Evolutionary conservation across 1,140 invertebrate genomes (phyloP).

Genomic region (Lepidurus couesii): DNA sequence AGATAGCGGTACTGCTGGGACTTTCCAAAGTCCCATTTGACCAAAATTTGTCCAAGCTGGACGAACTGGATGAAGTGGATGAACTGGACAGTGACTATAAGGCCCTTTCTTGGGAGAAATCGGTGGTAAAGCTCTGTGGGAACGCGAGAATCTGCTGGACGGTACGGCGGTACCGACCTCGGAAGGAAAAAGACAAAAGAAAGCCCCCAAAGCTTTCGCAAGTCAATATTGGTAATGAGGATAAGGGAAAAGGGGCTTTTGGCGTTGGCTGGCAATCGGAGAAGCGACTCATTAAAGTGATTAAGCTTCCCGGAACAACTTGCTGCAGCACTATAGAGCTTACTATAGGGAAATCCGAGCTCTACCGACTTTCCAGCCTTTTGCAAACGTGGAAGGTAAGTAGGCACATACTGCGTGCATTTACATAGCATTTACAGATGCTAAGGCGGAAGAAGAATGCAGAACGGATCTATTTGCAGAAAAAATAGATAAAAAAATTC

Average conservation of each 20-base stretch:
- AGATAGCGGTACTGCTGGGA: not conserved
- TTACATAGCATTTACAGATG: too few relatives aligned
- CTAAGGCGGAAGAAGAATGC: too few relatives aligned
- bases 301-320: not conserved
- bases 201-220: not conserved
- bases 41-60: too few relatives aligned
- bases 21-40: too few relatives aligned
- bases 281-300: conserved; percentile 9
- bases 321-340: not conserved
- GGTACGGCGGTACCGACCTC: not conserved
- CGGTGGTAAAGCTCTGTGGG: not conserved
- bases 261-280: not conserved
- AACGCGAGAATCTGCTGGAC: not conserved
- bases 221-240: conserved; percentile 16
- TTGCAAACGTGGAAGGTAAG: too few relatives aligned
- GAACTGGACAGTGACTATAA: too few relatives aligned
- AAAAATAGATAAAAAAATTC: too few relatives aligned
- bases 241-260: not conserved
- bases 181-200: not conserved
- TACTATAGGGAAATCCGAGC: not conserved
- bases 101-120: too few relatives aligned
- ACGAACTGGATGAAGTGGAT: too few relatives aligned
- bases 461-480: too few relatives aligned
- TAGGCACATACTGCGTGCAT: too few relatives aligned
- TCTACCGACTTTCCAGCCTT: too few relatives aligned